phyloP scores from a whole-genome alignment of 1,140 invertebrate species.

The Grapholita molesta region DNA sequence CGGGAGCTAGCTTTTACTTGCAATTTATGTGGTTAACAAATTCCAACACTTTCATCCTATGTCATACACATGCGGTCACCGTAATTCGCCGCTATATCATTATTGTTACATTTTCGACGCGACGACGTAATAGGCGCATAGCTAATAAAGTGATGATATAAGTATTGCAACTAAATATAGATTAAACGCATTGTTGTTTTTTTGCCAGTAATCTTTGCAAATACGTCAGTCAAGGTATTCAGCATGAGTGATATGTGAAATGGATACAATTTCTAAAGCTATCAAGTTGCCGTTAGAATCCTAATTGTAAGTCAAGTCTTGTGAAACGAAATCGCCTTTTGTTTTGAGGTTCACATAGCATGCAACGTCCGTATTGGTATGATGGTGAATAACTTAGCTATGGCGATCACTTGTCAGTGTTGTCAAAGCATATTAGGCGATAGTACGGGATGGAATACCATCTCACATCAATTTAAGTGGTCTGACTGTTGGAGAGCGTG shows the following conservation, averaged over 20 bases:
- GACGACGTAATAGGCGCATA: background rate
- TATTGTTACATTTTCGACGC: constrained; percentile 11
- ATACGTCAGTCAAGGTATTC: background rate
- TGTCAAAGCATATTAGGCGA: background rate
- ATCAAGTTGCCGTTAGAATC: constrained; percentile 22
- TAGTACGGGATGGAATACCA: background rate
- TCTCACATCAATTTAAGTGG: background rate
- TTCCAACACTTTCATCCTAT: constrained; percentile 46
- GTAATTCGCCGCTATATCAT: constrained; percentile 8
- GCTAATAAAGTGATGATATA: constrained; percentile 10
- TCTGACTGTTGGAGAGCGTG: background rate
- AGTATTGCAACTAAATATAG: background rate
- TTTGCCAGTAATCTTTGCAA: background rate
- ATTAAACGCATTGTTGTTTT: background rate
- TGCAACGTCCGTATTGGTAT: constrained; percentile 20
- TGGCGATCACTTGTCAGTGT: background rate
- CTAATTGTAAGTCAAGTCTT: constrained; percentile 22
- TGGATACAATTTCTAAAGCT: constrained; percentile 30
- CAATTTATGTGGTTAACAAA: constrained; percentile 63
- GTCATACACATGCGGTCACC: constrained; percentile 23
- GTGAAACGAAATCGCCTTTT: constrained; percentile 38
- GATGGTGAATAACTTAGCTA: constrained; percentile 11
- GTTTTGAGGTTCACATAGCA: constrained; percentile 45
- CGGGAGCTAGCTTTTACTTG: constrained; percentile 72
- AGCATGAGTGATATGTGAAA: constrained; percentile 38